Evolutionary conservation across 2,888 invertebrate genomes (phyloP).

Genomic region (Keiferia lycopersicella): DNA sequence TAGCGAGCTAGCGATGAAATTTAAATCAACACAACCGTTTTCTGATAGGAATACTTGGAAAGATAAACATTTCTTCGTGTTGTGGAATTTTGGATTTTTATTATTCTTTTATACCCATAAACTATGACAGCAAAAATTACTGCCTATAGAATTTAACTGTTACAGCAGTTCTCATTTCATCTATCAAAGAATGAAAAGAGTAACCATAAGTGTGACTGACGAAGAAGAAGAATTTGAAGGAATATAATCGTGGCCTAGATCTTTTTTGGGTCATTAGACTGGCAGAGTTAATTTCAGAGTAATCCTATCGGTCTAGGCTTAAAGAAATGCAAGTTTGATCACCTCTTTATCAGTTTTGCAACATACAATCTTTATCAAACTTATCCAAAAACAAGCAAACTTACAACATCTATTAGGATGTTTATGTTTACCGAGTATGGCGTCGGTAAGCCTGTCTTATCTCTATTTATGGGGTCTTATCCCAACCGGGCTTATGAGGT

Average conservation of each 20-base stretch:
- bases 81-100: not conserved
- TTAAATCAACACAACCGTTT: slow-evolving; percentile 39
- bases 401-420: slow-evolving; percentile 11
- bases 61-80: slow-evolving; percentile 8
- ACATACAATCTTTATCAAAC: not conserved
- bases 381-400: not conserved
- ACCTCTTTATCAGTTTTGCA: no score
- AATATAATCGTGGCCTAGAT: no score
- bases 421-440: slow-evolving; percentile 23
- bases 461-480: slow-evolving; percentile 29
- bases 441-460: slow-evolving; percentile 31
- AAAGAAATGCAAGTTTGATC: no score
- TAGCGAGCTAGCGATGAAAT: slow-evolving; percentile 51
- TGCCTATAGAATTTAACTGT: no score
- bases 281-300: no score
- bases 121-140: no score
- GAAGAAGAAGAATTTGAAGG: no score
- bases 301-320: no score
- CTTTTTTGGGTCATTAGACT: no score
- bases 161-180: no score
- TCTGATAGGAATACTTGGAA: not conserved
- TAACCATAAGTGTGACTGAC: no score
- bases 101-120: not conserved
- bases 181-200: no score
- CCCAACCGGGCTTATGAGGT: slow-evolving; percentile 31